A percentile compares a stretch with the other conserved stretches of the same genome.
These are phyloP conservation scores for Mesorhabditis belari DNA, from an alignment of 2,888 invertebrate species.

Conservation along the genomic window DNA sequence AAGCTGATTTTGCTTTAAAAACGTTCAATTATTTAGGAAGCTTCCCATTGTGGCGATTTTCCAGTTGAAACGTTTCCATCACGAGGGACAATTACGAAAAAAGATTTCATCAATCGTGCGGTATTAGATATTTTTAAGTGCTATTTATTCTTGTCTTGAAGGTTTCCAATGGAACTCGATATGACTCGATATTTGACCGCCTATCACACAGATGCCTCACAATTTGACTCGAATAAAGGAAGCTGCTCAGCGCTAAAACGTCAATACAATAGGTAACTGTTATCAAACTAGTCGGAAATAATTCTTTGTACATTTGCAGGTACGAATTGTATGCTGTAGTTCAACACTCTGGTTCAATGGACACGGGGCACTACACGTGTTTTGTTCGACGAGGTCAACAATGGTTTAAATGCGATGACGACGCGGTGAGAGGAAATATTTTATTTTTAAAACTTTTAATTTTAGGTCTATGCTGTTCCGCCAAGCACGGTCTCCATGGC, in stretches of 20 bases:
- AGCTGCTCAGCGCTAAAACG: too few relatives aligned
- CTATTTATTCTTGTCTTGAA: neutral
- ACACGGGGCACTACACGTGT: constrained; percentile 90
- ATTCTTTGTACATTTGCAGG: constrained; percentile 55
- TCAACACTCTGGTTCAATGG: constrained; percentile 85
- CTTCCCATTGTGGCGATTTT: constrained; percentile 91
- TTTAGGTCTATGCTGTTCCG: neutral
- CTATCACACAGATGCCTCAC: too few relatives aligned
- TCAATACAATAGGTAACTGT: neutral
- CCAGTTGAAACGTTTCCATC: constrained; percentile 90
- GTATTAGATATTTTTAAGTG: neutral
- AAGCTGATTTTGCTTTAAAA: neutral
- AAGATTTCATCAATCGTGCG: constrained; percentile 86
- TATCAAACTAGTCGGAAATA: neutral
- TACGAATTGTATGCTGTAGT: constrained; percentile 94
- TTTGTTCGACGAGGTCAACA: constrained; percentile 74
- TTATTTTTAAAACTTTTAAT: neutral
- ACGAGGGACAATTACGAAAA: constrained; percentile 70
- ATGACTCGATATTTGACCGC: neutral
- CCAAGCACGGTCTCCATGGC: neutral
- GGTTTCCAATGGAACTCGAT: neutral
- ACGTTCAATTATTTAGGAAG: neutral
- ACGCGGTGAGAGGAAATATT: neutral
- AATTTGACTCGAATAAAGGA: too few relatives aligned
- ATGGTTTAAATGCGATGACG: constrained; percentile 1